These are phyloP conservation scores for Notothenia rossii DNA, from an alignment of 2,113 vertebrate species.

Conservation along the genomic window DNA sequence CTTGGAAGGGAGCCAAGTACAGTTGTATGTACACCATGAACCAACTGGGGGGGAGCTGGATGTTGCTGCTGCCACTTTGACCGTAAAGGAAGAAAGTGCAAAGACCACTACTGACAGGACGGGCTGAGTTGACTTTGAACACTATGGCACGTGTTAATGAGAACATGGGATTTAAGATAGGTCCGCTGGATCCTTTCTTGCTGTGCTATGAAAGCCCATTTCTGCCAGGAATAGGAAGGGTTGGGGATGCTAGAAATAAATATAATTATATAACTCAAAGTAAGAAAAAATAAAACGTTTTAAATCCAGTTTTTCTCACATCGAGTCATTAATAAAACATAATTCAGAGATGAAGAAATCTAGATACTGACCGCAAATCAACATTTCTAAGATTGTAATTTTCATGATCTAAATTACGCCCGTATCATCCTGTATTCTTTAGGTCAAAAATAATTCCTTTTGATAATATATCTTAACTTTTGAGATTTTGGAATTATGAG, in stretches of 20 bases:
- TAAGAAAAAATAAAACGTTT: too few relatives aligned
- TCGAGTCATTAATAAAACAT: background rate
- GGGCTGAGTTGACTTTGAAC: slow-evolving; percentile 10
- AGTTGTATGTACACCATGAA: slow-evolving; percentile 32
- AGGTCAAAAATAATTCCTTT: too few relatives aligned
- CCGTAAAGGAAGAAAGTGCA: slow-evolving; percentile 40
- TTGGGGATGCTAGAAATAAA: background rate
- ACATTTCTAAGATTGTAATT: background rate
- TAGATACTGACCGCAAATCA: background rate
- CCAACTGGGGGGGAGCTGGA: slow-evolving; percentile 36
- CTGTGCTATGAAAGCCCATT: slow-evolving; percentile 18
- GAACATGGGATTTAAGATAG: slow-evolving; percentile 7
- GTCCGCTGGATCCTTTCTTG: background rate
- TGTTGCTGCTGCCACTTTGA: slow-evolving; percentile 51
- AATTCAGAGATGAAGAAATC: background rate
- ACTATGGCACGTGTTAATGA: slow-evolving; percentile 6
- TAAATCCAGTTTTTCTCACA: background rate
- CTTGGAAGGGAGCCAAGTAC: slow-evolving; percentile 40
- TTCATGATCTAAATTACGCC: too few relatives aligned
- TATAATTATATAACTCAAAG: background rate
- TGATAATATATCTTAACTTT: too few relatives aligned
- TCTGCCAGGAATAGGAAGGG: background rate
- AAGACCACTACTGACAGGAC: slow-evolving; percentile 10
- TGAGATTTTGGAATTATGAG: too few relatives aligned
- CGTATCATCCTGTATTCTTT: too few relatives aligned